phyloP scores from a whole-genome alignment of 2,797 vertebrate genomes.

The Oryzias sinensis region DNA sequence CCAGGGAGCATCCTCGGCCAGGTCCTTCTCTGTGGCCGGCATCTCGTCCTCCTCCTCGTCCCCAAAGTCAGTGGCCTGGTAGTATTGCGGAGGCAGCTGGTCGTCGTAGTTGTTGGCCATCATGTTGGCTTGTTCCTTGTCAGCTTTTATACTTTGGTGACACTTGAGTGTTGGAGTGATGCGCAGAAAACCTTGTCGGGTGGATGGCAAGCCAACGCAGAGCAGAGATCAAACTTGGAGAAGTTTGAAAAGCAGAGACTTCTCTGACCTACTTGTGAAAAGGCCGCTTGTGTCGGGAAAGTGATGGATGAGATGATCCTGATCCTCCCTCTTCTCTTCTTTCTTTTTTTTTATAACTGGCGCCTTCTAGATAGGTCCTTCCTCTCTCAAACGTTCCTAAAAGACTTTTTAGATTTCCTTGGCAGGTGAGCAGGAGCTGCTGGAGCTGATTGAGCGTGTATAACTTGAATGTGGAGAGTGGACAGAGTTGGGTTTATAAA shows the following conservation, averaged over 20 bases:
- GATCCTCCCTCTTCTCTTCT: constrained; percentile 21
- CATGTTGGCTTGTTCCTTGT: constrained; percentile 56
- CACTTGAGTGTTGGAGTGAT: constrained; percentile 52
- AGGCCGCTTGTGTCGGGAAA: constrained; percentile 52
- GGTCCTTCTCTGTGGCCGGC: constrained; percentile 94
- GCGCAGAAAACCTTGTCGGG: constrained; percentile 52
- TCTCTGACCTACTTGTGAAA: constrained; percentile 67
- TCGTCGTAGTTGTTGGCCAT: constrained; percentile 88
- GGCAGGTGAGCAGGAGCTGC: constrained; percentile 50
- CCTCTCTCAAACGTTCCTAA: constrained; percentile 48
- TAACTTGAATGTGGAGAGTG: constrained; percentile 63
- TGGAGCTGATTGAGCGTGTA: constrained; percentile 42
- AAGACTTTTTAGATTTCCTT: constrained; percentile 27
- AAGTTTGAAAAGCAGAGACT: constrained; percentile 54
- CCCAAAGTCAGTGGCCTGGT: constrained; percentile 78
- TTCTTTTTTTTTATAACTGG: constrained; percentile 64
- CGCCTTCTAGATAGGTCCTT: constrained; percentile 61
- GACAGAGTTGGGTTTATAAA: constrained; percentile 70
- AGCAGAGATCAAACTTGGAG: constrained; percentile 56
- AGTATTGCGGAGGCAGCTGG: constrained; percentile 73
- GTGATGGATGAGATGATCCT: constrained; percentile 72
- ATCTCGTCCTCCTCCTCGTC: constrained; percentile 89
- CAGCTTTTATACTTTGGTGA: constrained; percentile 68
- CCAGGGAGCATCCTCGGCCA: constrained; percentile 96
- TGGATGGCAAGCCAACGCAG: constrained; percentile 47